Base-by-base conservation (phyloP, 2,797 vertebrate species). In the Rallus crepitans region DNA sequence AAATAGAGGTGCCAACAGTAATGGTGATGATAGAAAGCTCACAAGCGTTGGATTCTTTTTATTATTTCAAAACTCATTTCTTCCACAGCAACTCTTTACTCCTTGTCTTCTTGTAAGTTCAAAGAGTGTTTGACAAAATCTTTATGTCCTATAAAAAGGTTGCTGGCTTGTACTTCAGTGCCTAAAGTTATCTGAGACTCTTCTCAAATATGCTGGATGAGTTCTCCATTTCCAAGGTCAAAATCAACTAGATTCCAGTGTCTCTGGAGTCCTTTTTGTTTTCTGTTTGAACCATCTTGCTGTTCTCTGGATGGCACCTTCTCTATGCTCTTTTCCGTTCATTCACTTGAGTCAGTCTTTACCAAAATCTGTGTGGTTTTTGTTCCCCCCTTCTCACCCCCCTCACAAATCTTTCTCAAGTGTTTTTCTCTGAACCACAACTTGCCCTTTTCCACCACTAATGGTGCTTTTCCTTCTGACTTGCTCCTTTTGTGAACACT, bases 401-500 rank as follows among this genome's bases (percentile, higher is more conserved):
- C 1, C 7, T 1, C 59, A 66, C 78, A 50, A 68, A 71, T 90
- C 85, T 83, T 92, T 81, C 79, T 96, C 77, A 83, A 28, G 95
- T 93, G 93, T 96, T 96, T 96, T 82, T 83, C 81, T 87, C 53
- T 96, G 94, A 95, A 95, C 93, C 94, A 90, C 93, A 89, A 70
- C 84, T 96, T 94, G 89, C 93, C 96, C 90, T 95, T 94, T 96
- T 96, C 85, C 33, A 90, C 85, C 82, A 73, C 91, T 96, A 96
- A 94, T 95, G 90, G 93, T 94, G 85, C 87, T 80, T 94, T 94
- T 88, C 80, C 82, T 90, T 28, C 87, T 94, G 93, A 91, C 91
- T 96, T 96, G 87, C 89, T 96, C 66, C 94, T 95, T 95, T 97
- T 97, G 96, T 96, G 95, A 96, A 87, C 87, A 81, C 76, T 92